A percentile compares a stretch with the other conserved stretches of the same genome.
Conservation (phyloP, 2,888 invertebrate genomes). For the Strigamia transsilvanica region DNA sequence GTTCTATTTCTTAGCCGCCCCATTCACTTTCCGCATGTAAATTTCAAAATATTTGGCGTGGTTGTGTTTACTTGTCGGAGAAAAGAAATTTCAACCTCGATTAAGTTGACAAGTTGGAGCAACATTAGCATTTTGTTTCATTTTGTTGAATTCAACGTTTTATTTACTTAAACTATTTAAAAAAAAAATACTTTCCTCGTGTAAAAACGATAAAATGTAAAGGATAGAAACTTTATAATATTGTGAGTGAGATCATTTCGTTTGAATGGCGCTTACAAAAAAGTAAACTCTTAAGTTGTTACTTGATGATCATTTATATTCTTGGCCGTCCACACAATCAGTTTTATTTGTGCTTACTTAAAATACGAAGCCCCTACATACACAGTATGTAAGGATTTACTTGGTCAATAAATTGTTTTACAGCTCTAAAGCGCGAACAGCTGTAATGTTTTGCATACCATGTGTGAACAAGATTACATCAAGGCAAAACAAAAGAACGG, state of each 20-base stretch:
- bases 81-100: conserved; percentile 24
- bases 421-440: not conserved
- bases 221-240: too few species aligned
- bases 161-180: too few species aligned
- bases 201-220: too few species aligned
- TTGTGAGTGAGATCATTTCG: not conserved
- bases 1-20: not conserved
- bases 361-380: not conserved
- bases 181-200: too few species aligned
- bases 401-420: not conserved
- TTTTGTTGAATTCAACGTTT: not conserved
- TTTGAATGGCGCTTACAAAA: not conserved
- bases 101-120: not conserved
- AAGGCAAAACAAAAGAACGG: not conserved
- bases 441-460: not conserved
- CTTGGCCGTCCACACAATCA: not conserved
- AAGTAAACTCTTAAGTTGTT: not conserved
- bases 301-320: conserved; percentile 25
- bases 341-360: not conserved
- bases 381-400: not conserved
- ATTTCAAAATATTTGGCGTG: conserved; percentile 4
- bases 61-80: not conserved
- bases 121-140: not conserved
- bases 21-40: not conserved
- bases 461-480: not conserved